These are phyloP conservation scores for Embidobia sp. DNA, from an alignment of 2,888 invertebrate species.

Conservation along the genomic window DNA sequence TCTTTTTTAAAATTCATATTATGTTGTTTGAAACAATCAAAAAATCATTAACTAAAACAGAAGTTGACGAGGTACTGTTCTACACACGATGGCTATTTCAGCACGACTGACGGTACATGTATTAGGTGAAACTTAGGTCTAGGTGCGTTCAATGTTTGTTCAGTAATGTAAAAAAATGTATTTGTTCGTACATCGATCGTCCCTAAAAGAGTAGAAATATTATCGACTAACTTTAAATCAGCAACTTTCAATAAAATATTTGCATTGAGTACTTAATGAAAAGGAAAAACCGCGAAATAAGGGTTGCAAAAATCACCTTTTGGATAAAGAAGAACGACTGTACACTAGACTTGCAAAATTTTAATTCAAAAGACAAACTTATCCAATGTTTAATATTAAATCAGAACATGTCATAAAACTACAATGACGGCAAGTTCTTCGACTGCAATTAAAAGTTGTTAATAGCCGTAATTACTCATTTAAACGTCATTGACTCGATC, in stretches of 20 bases:
- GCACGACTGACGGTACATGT: too few relatives aligned
- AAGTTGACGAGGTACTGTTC: too few relatives aligned
- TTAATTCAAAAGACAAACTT: neutral
- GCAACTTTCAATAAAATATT: neutral
- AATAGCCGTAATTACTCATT: too few relatives aligned
- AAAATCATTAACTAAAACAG: too few relatives aligned
- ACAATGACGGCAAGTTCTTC: slow-evolving; percentile 2
- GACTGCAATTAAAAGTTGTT: slow-evolving; percentile 17
- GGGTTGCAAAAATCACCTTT: too few relatives aligned
- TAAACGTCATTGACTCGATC: too few relatives aligned
- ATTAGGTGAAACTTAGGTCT: slow-evolving; percentile 17
- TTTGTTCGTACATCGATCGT: slow-evolving; percentile 1
- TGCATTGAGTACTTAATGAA: neutral
- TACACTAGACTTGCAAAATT: neutral
- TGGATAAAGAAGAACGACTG: too few relatives aligned
- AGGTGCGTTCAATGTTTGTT: too few relatives aligned
- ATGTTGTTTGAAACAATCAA: too few relatives aligned
- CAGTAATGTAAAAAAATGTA: slow-evolving; percentile 18
- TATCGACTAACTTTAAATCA: too few relatives aligned
- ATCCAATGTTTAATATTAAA: slow-evolving; percentile 2
- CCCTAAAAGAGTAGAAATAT: slow-evolving; percentile 16
- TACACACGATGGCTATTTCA: too few relatives aligned
- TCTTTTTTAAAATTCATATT: too few relatives aligned
- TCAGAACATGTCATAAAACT: neutral
- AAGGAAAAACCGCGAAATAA: neutral